Evolutionary conservation across 2,797 vertebrate species (phyloP), one percentile per base, ranked within the genome.

Genomic region (Poeciliopsis presidionis): DNA sequence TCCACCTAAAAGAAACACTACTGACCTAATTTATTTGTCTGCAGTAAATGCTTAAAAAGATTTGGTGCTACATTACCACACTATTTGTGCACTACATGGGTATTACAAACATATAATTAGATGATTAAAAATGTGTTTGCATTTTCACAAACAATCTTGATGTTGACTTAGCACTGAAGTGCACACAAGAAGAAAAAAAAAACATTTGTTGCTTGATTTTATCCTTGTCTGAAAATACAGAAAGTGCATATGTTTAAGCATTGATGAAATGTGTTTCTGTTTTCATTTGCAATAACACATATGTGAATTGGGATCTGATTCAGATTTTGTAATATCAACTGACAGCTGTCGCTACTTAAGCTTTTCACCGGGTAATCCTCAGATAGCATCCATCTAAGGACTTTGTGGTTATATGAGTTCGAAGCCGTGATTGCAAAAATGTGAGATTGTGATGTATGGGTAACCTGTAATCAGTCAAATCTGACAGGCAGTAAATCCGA

Each of bases 401-500:
- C 16, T 74, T 3, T 28, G 45, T 39, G 22, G 39, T 46, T 74
- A 39, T 51, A 30, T 20, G 22, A 57, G 53, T 85, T 59, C 70
- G 67, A 59, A 80, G 49, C 7, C 28, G 53, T 43, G 80, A 73
- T 36, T 77, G 61, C 46, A 72, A 73, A 76, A 79, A 55, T 71
- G 75, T 61, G 47, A 76, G 57, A 77, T 18, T 1, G 43, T n/a
- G 39, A 70, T 57, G 80, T 70, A 46, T 75, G 67, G 47, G 22
- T 69, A 18, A 36, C 25, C 16, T 16, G 79, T 91, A 90, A 90
- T 94, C 92, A 88, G 83, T 90, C 87, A 87, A 81, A 92, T 92
- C 87, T 91, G 90, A 92, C 90, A 90, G 84, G 84, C 86, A 61
- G 87, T 80, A 91, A 91, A 92, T 92, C 89, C 87, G 63, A 69